Base-by-base conservation (phyloP, 1,140 invertebrate species). In the Sweltsa coloradensis region DNA sequence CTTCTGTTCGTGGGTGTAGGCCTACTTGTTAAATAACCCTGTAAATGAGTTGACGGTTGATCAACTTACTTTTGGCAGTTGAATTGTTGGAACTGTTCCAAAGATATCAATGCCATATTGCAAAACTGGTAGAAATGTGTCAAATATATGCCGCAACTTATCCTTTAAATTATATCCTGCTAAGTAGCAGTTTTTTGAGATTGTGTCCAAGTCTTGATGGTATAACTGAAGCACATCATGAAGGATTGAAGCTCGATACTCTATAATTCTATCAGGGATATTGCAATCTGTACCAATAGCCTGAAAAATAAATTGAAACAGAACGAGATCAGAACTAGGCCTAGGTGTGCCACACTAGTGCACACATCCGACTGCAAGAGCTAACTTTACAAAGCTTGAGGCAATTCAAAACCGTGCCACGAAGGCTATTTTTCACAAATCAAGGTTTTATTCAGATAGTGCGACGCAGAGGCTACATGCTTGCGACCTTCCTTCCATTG, bases 221-320 rank as follows among this genome's bases (percentile, higher is more conserved):
- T 84, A 89, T 60, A 89, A 83, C 49, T 73, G 74, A 13, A 89
- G 66, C 46, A 88, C 69, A 6, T 80, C 78, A 39, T 78, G 76
- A 13, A 90, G 65, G 16, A 77, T 75, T 40, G 79, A 71, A 0
- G 82, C 79, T 36, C 85, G 72, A 60, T 84, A 78, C 56, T 85
- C 72, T 6, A 90, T 57, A 46, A 88, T 68, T 74, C 81, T 83
- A 57, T 87, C 83, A 7, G 83, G 75, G 50, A 86, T 84, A 60
- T 86, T 85, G 34, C 83, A 73, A 63, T 89, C 85, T n/a, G 84
- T 87, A 14, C 86, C 86, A 47, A 88, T 78, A 37, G 81, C 83
- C 84, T 87, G 50, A 2, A 57, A 55, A 57, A 57, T 48, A 42
- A 52, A 48, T 49, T 34, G 23, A 52, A 34, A 51, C 31, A 46